Evolutionary conservation across 2,113 vertebrate species (phyloP).

Genomic region (Dipodomys stephensi): DNA sequence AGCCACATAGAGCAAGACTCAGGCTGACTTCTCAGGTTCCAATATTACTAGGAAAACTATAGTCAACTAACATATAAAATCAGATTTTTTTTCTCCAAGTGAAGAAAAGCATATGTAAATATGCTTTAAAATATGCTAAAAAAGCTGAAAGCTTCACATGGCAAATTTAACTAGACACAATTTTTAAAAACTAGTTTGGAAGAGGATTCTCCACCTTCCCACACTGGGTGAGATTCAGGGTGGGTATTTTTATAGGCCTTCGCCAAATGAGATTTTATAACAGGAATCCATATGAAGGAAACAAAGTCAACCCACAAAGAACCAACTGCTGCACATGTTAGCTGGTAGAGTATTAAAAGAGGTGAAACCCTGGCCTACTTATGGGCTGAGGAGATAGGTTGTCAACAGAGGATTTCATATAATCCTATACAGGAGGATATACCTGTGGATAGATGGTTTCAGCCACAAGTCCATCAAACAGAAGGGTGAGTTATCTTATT

Average conservation of each 20-base stretch:
- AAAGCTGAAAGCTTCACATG: slow-evolving; percentile 16
- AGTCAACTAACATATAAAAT: background rate
- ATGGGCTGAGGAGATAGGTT: background rate
- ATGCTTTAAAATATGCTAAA: background rate
- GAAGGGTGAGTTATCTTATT: background rate
- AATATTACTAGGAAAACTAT: slow-evolving; percentile 46
- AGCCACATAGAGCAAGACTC: background rate
- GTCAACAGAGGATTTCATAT: slow-evolving; percentile 3
- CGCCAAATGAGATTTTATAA: slow-evolving; percentile 43
- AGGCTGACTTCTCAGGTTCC: slow-evolving; percentile 28
- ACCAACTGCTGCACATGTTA: background rate
- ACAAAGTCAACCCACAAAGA: slow-evolving; percentile 33
- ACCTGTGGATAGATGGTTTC: slow-evolving; percentile 9
- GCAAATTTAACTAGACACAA: slow-evolving; percentile 63
- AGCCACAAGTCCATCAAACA: slow-evolving; percentile 18
- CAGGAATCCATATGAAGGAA: slow-evolving; percentile 8
- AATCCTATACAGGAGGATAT: background rate
- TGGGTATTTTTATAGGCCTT: background rate
- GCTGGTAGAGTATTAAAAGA: background rate
- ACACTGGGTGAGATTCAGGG: background rate
- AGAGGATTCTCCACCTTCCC: background rate
- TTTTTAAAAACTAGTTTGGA: slow-evolving; percentile 27
- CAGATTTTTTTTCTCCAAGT: background rate
- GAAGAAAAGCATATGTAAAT: slow-evolving; percentile 45
- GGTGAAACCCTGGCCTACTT: background rate